A percentile compares a stretch with the other conserved stretches of the same genome.
phyloP scores from a whole-genome alignment of 2,888 invertebrate genomes.

The Chelonus formosanus region DNA sequence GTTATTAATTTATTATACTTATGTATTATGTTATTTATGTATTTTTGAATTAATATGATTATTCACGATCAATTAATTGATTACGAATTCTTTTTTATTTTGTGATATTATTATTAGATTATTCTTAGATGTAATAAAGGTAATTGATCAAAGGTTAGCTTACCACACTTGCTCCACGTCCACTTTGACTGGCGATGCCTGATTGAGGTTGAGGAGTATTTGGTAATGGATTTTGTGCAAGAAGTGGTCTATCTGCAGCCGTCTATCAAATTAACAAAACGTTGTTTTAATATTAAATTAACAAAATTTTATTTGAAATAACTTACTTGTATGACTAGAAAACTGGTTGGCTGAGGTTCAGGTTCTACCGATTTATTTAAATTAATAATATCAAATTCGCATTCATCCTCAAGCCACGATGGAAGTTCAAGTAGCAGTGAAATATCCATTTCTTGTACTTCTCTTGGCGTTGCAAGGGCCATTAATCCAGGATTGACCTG shows the following conservation, averaged over 20 bases:
- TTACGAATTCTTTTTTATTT: too few species aligned
- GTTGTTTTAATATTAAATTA: not conserved
- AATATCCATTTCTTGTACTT: constrained; percentile 98
- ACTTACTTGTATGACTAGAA: constrained; percentile 85
- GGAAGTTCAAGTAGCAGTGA: constrained; percentile 88
- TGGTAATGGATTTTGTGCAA: constrained; percentile 69
- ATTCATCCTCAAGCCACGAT: constrained; percentile 96
- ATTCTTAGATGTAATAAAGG: too few species aligned
- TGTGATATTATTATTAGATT: too few species aligned
- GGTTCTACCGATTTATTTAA: constrained; percentile 74
- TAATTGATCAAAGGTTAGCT: constrained; percentile 59
- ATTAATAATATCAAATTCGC: constrained; percentile 93
- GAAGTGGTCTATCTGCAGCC: constrained; percentile 68
- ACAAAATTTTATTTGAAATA: constrained; percentile 1
- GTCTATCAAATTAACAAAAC: constrained; percentile 53
- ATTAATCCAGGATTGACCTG: constrained; percentile 74
- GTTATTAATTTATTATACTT: too few species aligned
- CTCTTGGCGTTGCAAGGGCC: constrained; percentile 93
- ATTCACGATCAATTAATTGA: too few species aligned
- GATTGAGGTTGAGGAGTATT: constrained; percentile 76
- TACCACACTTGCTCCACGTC: constrained; percentile 88
- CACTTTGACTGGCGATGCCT: constrained; percentile 81
- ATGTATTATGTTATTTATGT: not conserved
- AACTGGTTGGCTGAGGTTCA: constrained; percentile 82
- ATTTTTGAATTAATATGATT: not conserved